Conservation (phyloP, 2,113 vertebrate species). For the Clarias gariepinus region DNA sequence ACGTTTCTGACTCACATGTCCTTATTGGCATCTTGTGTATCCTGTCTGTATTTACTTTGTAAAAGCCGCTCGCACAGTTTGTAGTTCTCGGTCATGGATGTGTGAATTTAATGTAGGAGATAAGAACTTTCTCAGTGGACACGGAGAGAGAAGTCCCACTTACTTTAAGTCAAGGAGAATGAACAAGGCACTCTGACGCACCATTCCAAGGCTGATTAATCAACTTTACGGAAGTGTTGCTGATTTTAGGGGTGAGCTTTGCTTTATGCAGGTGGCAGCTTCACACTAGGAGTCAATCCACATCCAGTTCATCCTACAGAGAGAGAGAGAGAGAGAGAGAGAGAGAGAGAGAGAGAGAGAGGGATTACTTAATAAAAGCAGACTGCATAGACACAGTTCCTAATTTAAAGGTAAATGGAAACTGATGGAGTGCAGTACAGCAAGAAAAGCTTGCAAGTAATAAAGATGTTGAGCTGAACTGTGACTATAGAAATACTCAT, state of each 20-base stretch:
- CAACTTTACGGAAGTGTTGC: neutral
- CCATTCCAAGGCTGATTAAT: conserved; percentile 19
- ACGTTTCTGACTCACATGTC: neutral
- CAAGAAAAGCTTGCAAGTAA: conserved; percentile 3
- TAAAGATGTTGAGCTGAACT: neutral
- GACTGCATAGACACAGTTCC: neutral
- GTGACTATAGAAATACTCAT: too few species aligned
- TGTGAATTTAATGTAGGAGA: conserved; percentile 23
- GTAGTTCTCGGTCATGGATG: neutral
- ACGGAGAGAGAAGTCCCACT: conserved; percentile 19
- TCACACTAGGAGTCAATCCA: neutral
- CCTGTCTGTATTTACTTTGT: neutral
- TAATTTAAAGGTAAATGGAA: neutral
- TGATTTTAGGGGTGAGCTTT: neutral
- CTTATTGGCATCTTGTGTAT: neutral
- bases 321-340: neutral
- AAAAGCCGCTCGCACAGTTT: neutral
- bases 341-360: neutral
- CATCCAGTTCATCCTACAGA: neutral
- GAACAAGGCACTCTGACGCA: neutral
- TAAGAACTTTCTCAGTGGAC: conserved; percentile 11
- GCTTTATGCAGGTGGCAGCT: neutral
- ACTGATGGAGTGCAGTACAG: neutral
- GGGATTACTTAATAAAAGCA: neutral
- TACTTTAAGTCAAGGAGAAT: neutral